These are phyloP conservation scores for Mimumesa dahlbomi DNA, from an alignment of 2,888 invertebrate genomes.

Conservation along the genomic window DNA sequence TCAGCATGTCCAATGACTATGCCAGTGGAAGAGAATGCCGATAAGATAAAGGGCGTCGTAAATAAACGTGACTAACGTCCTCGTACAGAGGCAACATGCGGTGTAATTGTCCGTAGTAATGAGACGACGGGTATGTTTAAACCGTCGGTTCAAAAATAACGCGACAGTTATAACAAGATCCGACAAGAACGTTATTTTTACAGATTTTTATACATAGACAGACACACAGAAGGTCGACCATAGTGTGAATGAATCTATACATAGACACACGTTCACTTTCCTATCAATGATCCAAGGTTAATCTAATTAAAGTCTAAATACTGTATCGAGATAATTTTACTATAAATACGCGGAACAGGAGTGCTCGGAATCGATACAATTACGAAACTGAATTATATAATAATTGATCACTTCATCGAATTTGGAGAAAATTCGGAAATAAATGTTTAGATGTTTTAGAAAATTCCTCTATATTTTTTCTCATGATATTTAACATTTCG, in stretches of 20 bases:
- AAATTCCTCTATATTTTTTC: too few relatives aligned
- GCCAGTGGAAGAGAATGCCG: conserved; percentile 21
- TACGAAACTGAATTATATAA: too few relatives aligned
- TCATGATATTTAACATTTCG: too few relatives aligned
- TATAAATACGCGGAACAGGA: too few relatives aligned
- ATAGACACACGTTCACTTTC: conserved; percentile 3
- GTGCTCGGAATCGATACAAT: too few relatives aligned
- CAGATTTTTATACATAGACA: conserved; percentile 30
- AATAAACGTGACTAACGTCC: conserved; percentile 45
- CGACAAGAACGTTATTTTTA: conserved; percentile 46
- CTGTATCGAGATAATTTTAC: too few relatives aligned
- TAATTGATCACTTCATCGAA: too few relatives aligned
- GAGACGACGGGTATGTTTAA: conserved; percentile 5
- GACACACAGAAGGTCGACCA: background rate
- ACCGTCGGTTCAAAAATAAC: conserved; percentile 36
- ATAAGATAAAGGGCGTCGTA: conserved; percentile 51
- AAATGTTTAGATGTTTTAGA: too few relatives aligned
- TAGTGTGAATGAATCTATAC: background rate
- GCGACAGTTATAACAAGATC: background rate
- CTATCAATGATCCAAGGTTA: background rate
- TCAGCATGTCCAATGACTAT: conserved; percentile 9
- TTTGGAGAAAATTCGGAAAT: too few relatives aligned
- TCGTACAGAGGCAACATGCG: conserved; percentile 1
- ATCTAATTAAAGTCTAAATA: too few relatives aligned
- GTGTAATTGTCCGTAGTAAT: conserved; percentile 11